phyloP scores from a whole-genome alignment of 30 jellyfish, hydroid and myxozoan genomes.

The Aurelia aurita complex sp. Pacific region DNA sequence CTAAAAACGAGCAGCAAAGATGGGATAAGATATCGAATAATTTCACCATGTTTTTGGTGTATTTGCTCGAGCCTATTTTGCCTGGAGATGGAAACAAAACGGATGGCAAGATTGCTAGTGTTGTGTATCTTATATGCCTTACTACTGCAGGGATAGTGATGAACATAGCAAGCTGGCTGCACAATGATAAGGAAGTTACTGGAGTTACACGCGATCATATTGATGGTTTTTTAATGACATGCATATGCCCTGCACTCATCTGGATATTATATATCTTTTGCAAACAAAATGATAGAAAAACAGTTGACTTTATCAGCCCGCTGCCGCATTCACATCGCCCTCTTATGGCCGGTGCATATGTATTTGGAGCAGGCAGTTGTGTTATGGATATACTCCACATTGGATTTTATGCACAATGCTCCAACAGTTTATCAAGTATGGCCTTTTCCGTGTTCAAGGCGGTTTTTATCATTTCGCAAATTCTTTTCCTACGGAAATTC shows the following conservation, averaged over 20 bases:
- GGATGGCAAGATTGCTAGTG: slow-evolving; percentile 96
- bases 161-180: slow-evolving; percentile 94
- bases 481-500: slow-evolving; percentile 84
- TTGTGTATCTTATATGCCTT: slow-evolving; percentile 87
- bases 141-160: slow-evolving; percentile 97
- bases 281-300: slow-evolving; percentile 93
- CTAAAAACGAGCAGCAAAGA: slow-evolving; percentile 1
- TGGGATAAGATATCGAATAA: slow-evolving; percentile 44
- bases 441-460: slow-evolving; percentile 90
- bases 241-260: slow-evolving; percentile 92
- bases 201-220: slow-evolving; percentile 96
- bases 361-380: slow-evolving; percentile 97
- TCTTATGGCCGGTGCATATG: slow-evolving; percentile 96
- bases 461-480: slow-evolving; percentile 74
- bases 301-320: slow-evolving; percentile 94
- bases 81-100: slow-evolving; percentile 96
- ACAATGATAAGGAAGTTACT: slow-evolving; percentile 67
- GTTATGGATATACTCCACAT: slow-evolving; percentile 90
- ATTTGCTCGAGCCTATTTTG: slow-evolving; percentile 86
- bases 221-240: slow-evolving; percentile 95
- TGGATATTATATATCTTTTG: slow-evolving; percentile 92
- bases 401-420: slow-evolving; percentile 84
- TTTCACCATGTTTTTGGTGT: slow-evolving; percentile 62
- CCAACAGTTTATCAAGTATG: slow-evolving; percentile 70
- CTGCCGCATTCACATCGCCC: slow-evolving; percentile 95